These are phyloP conservation scores for Muntiacus muntjak DNA, from an alignment of 2,113 vertebrate species.

Conservation along the genomic window DNA sequence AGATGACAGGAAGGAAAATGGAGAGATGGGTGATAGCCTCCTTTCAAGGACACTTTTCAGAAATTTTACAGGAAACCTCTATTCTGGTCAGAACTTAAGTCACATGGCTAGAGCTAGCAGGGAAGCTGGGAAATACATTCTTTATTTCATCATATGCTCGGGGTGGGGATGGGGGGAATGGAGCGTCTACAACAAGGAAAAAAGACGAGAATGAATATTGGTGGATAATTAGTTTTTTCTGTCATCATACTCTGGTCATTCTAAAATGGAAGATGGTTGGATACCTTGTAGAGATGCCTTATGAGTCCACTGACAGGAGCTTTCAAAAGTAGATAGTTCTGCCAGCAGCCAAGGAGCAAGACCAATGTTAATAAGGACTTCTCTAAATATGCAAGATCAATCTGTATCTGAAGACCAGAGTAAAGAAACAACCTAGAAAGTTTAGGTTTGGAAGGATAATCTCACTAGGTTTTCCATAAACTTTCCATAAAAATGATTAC, in stretches of 20 bases:
- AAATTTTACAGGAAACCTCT: slow-evolving; percentile 30
- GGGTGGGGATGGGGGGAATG: background rate
- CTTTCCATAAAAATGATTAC: background rate
- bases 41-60: slow-evolving; percentile 6
- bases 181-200: background rate
- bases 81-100: slow-evolving; percentile 4
- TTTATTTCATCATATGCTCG: background rate
- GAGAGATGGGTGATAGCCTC: background rate
- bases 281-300: background rate
- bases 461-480: background rate
- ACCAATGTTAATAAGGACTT: background rate
- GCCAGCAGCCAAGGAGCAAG: background rate
- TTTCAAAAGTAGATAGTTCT: slow-evolving; percentile 17
- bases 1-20: background rate
- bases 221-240: background rate
- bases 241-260: background rate
- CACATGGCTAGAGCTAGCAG: background rate
- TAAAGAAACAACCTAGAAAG: background rate
- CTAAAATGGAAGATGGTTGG: background rate
- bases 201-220: background rate
- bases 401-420: background rate
- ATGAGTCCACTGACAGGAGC: background rate
- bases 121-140: background rate
- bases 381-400: slow-evolving; percentile 17
- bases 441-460: background rate